phyloP scores from a whole-genome alignment of 2,888 invertebrate genomes.

The Lissonota sp. region DNA sequence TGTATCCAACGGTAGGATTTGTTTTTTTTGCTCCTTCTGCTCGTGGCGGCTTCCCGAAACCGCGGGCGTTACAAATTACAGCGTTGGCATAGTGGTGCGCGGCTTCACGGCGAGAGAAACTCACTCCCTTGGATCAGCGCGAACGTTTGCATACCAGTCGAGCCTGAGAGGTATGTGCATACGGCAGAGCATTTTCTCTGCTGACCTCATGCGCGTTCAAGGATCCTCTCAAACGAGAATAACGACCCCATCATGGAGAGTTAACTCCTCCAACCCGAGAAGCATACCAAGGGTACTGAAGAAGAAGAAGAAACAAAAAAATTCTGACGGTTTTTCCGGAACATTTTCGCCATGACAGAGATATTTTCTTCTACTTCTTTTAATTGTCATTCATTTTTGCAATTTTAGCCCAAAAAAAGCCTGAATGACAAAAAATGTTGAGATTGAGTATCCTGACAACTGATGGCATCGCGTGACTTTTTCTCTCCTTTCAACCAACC shows the following conservation, averaged over 20 bases:
- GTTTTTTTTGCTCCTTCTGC: conserved; percentile 67
- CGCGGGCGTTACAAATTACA: conserved; percentile 73
- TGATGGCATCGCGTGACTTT: conserved; percentile 1
- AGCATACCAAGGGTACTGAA: too few relatives aligned
- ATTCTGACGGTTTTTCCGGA: too few relatives aligned
- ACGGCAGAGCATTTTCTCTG: conserved; percentile 31
- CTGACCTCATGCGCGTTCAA: conserved; percentile 55
- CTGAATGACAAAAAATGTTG: too few relatives aligned
- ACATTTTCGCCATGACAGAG: neutral
- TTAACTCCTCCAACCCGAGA: conserved; percentile 39
- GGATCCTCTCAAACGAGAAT: conserved; percentile 58
- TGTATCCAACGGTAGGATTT: conserved; percentile 32
- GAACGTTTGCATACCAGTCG: conserved; percentile 35
- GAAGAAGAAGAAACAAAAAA: too few relatives aligned
- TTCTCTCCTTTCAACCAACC: neutral
- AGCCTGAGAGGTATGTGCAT: neutral
- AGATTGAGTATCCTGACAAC: neutral
- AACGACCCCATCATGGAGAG: conserved; percentile 56
- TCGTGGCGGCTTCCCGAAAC: conserved; percentile 68
- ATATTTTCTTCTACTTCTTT: neutral
- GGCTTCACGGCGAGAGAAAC: conserved; percentile 62
- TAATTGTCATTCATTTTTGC: neutral
- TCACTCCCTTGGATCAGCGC: conserved; percentile 57
- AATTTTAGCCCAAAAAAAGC: neutral
- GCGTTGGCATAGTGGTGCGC: conserved; percentile 58